Evolutionary conservation across 2,888 invertebrate genomes (phyloP), one percentile per base, ranked within the genome.

Genomic region (Pollenia labialis): DNA sequence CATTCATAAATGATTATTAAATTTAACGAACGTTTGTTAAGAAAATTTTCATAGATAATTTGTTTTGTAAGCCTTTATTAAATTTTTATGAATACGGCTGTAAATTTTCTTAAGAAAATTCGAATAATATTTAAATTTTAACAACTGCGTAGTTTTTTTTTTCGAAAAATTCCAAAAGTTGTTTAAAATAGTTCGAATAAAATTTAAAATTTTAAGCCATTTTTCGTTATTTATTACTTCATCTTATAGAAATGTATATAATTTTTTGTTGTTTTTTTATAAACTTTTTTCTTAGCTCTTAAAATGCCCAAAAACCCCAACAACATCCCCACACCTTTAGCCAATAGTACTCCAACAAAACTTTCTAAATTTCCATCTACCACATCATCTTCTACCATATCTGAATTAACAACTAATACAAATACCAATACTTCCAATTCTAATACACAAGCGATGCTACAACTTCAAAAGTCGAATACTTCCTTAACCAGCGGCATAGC

Each of bases 321-420:
- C 75, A 74, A 83, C 48, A 56, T 85, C 16, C 69, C 77, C 54
- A 32, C 87, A 74, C 76, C 88, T 23, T 69, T 85, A 82, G 66
- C 82, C 10, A 74, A 76, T 71, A 88, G 81, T 72, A 72, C 75
- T 54, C 82, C 76, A 82, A 87, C 16, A 54, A 85, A 87, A 72
- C 23, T 80, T n/a, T 74, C 85, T 68, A 81, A 87, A 79, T 84
- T 87, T 52, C 89, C 91, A 40, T 90, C 88, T 10, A 90, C 92
- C 12, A 88, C 89, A 64, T 91, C 92, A 1, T 92, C 93, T 85
- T 93, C 93, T 16, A 91, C 92, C 89, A 91, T 91, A 90, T 93
- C 93, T 12, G 93, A 93, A 88, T 88, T 91, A 74, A 93, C 92
- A 81, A 90, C 91, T 40, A 90, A 87, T 85, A 91, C 88, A 75